Percentiles rank a stretch among this genome's conserved stretches.
Evolutionary conservation across 1,140 invertebrate genomes (phyloP).

Genomic region (Drosophila elegans): DNA sequence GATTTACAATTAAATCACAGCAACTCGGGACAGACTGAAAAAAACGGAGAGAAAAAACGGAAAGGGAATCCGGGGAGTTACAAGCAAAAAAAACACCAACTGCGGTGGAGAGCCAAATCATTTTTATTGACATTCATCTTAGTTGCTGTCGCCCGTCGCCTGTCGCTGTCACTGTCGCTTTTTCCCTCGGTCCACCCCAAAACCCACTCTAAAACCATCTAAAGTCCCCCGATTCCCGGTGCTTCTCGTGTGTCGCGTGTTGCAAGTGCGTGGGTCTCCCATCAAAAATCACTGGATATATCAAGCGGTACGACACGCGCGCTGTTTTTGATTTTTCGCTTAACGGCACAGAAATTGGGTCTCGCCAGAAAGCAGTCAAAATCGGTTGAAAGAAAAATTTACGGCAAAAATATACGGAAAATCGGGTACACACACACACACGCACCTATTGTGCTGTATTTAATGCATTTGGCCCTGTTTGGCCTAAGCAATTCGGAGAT

Average conservation of each 20-base stretch:
- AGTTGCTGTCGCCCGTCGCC: constrained; percentile 27
- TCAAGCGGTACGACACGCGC: constrained; percentile 39
- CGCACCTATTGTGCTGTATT: constrained; percentile 17
- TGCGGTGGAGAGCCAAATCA: constrained; percentile 39
- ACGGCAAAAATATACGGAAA: constrained; percentile 13
- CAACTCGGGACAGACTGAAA: constrained; percentile 26
- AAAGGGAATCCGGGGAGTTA: not conserved
- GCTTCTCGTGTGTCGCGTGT: constrained; percentile 39
- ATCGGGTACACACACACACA: constrained; percentile 22
- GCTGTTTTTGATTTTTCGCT: constrained; percentile 54
- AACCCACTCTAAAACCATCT: not conserved
- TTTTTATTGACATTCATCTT: constrained; percentile 53
- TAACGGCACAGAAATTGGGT: constrained; percentile 63
- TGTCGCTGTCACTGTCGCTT: constrained; percentile 21
- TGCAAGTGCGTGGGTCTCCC: constrained; percentile 41
- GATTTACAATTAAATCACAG: constrained; percentile 51
- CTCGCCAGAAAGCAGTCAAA: constrained; percentile 31
- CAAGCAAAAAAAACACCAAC: constrained; percentile 5
- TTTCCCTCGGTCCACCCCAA: constrained; percentile 9
- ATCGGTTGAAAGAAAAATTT: constrained; percentile 17
- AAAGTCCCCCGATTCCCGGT: constrained; percentile 17
- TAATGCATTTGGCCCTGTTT: constrained; percentile 43
- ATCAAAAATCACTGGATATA: constrained; percentile 45
- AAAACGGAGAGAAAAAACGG: constrained; percentile 16
- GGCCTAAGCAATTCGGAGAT: constrained; percentile 56